A percentile compares a stretch with the other conserved stretches of the same genome.
phyloP scores from a whole-genome alignment of 2,888 invertebrate species.

The Crepidodera aurea region DNA sequence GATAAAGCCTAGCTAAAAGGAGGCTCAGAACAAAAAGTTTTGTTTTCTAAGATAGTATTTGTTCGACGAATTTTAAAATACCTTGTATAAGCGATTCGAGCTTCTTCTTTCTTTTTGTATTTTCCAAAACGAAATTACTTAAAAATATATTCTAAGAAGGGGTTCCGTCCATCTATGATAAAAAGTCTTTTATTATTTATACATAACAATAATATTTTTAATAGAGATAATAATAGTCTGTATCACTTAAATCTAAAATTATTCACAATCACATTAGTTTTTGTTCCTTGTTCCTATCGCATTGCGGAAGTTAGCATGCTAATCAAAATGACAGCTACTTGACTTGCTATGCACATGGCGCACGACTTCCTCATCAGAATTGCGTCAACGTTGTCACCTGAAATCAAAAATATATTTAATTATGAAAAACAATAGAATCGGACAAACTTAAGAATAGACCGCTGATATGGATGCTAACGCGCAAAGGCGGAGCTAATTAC shows the following conservation, averaged over 20 bases:
- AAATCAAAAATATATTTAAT: slow-evolving; percentile 52
- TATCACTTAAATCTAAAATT: slow-evolving; percentile 32
- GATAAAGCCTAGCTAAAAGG: too few species aligned
- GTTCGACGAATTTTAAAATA: too few species aligned
- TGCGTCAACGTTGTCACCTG: slow-evolving; percentile 92
- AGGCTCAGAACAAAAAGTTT: too few species aligned
- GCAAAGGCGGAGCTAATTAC: too few species aligned
- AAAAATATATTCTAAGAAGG: neutral
- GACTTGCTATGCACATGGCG: slow-evolving; percentile 58
- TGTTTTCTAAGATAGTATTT: too few species aligned
- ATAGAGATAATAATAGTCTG: slow-evolving; percentile 16
- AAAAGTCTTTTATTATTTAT: slow-evolving; percentile 15
- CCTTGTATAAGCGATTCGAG: too few species aligned
- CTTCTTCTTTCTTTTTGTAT: too few species aligned
- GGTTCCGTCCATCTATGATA: neutral
- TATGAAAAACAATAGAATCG: too few species aligned
- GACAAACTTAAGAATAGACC: too few species aligned
- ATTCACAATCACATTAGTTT: slow-evolving; percentile 36
- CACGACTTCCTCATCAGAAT: slow-evolving; percentile 78
- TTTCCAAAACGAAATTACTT: too few species aligned
- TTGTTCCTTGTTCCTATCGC: slow-evolving; percentile 54
- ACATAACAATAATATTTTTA: neutral
- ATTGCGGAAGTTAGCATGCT: slow-evolving; percentile 55
- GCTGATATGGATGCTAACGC: too few species aligned
- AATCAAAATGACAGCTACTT: slow-evolving; percentile 56